Percentiles rank a stretch among this genome's conserved stretches.
Conservation (phyloP, 2,113 vertebrate species). For the Esox niger region DNA sequence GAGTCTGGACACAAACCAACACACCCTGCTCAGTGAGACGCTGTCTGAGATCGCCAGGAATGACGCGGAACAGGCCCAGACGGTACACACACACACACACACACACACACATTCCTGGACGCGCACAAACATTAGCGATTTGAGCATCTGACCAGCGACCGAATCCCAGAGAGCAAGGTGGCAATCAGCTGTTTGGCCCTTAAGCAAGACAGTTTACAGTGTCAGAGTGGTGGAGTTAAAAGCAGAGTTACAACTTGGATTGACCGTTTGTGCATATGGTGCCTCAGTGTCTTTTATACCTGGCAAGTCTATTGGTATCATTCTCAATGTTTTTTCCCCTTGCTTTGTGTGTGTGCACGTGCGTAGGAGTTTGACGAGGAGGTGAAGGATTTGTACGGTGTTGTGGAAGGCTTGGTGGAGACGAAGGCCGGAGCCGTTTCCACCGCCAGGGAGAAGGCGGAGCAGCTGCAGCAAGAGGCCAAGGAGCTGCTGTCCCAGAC, state of each 20-base stretch:
- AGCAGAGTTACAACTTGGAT: no score
- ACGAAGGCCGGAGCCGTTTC: slow-evolving; percentile 77
- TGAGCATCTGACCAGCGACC: no score
- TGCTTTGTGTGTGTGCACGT: slow-evolving; percentile 12
- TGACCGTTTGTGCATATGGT: no score
- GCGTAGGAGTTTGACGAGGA: slow-evolving; percentile 77
- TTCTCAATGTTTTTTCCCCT: not conserved
- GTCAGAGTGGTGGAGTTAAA: no score
- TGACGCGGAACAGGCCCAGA: slow-evolving; percentile 76
- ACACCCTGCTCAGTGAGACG: slow-evolving; percentile 65
- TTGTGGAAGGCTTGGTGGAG: slow-evolving; percentile 76
- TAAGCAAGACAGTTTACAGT: no score
- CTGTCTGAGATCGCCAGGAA: slow-evolving; percentile 56
- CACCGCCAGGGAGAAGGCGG: slow-evolving; percentile 79
- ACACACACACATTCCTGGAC: no score
- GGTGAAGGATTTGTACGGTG: slow-evolving; percentile 76
- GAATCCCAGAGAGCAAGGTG: no score
- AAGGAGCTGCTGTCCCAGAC: slow-evolving; percentile 83
- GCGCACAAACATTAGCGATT: slow-evolving; percentile 1
- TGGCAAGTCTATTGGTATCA: not conserved
- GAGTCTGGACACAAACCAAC: slow-evolving; percentile 66
- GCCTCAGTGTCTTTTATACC: no score
- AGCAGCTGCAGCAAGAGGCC: slow-evolving; percentile 84
- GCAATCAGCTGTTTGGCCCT: no score
- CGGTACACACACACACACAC: slow-evolving; percentile 59